phyloP scores from a whole-genome alignment of 2,888 invertebrate species.

The Pristionchus arcanus region DNA sequence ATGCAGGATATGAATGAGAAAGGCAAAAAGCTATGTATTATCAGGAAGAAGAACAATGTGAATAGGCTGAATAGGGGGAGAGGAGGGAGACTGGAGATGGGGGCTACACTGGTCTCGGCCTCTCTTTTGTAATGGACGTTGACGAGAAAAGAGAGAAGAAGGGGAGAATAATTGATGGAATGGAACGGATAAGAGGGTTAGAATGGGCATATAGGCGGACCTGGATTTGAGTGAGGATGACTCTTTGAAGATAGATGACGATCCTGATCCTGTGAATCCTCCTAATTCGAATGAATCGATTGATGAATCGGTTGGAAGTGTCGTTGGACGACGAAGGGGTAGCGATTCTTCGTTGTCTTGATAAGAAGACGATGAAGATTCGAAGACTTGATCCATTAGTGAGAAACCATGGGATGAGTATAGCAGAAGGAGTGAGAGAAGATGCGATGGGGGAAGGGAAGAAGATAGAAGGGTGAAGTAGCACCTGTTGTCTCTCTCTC shows the following conservation, averaged over 20 bases:
- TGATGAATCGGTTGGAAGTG: slow-evolving; percentile 48
- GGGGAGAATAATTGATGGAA: slow-evolving; percentile 42
- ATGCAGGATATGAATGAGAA: background rate
- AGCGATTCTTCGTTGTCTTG: background rate
- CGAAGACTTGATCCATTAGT: slow-evolving; percentile 46
- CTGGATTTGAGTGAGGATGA: slow-evolving; percentile 50
- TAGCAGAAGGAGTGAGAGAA: slow-evolving; percentile 16
- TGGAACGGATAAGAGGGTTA: slow-evolving; percentile 15
- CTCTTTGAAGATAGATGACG: slow-evolving; percentile 55
- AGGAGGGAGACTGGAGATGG: background rate
- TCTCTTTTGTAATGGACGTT: slow-evolving; percentile 41
- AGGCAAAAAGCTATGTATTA: slow-evolving; percentile 18
- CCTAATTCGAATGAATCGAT: slow-evolving; percentile 52
- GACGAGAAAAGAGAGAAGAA: slow-evolving; percentile 40
- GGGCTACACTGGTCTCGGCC: background rate
- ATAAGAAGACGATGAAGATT: slow-evolving; percentile 7
- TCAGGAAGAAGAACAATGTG: slow-evolving; percentile 13
- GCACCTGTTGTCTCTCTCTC: slow-evolving; percentile 54
- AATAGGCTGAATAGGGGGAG: slow-evolving; percentile 12
- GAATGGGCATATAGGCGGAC: background rate
- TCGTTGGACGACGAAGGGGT: background rate
- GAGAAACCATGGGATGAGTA: slow-evolving; percentile 27
- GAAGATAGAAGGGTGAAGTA: slow-evolving; percentile 44
- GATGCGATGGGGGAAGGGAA: background rate
- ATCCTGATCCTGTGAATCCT: slow-evolving; percentile 52